Conservation (phyloP, 2,113 vertebrate species). For the Takifugu bimaculatus region DNA sequence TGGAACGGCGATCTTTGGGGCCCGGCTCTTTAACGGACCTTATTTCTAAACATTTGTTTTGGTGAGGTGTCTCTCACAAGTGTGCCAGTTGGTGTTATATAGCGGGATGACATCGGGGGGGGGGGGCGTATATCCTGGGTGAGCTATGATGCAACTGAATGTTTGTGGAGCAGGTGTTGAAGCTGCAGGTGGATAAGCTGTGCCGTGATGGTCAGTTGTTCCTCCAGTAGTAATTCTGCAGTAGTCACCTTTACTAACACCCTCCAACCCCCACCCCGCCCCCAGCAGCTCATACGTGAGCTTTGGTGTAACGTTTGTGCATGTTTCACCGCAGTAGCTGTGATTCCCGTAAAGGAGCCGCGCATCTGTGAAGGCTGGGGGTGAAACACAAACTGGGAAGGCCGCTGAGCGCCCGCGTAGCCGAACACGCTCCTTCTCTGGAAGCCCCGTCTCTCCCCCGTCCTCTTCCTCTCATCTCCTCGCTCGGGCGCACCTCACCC, state of each 20-base stretch:
- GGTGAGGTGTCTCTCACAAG: constrained; percentile 1
- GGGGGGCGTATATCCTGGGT: constrained; percentile 13
- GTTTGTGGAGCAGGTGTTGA: constrained; percentile 36
- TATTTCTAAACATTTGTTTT: background rate
- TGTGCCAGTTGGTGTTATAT: constrained; percentile 6
- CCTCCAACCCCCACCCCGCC: background rate
- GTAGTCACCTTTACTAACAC: constrained; percentile 10
- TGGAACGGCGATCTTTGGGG: too few species aligned
- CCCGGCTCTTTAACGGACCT: too few species aligned
- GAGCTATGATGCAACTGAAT: constrained; percentile 18
- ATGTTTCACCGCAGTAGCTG: constrained; percentile 10
- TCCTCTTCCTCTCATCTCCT: constrained; percentile 18
- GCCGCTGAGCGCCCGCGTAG: constrained; percentile 8
- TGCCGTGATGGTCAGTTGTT: constrained; percentile 14
- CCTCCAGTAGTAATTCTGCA: constrained; percentile 18
- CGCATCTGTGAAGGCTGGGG: constrained; percentile 14
- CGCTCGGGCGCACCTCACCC: constrained; percentile 37
- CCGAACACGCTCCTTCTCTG: constrained; percentile 18
- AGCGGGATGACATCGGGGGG: constrained; percentile 9
- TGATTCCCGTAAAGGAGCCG: constrained; percentile 8
- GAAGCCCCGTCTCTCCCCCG: constrained; percentile 8
- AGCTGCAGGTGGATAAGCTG: constrained; percentile 40
- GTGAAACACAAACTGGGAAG: constrained; percentile 12
- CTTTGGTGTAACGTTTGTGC: constrained; percentile 23
- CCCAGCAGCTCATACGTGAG: constrained; percentile 7